Base-by-base conservation (phyloP, 1,140 invertebrate genomes). In the Lithobius niger region DNA sequence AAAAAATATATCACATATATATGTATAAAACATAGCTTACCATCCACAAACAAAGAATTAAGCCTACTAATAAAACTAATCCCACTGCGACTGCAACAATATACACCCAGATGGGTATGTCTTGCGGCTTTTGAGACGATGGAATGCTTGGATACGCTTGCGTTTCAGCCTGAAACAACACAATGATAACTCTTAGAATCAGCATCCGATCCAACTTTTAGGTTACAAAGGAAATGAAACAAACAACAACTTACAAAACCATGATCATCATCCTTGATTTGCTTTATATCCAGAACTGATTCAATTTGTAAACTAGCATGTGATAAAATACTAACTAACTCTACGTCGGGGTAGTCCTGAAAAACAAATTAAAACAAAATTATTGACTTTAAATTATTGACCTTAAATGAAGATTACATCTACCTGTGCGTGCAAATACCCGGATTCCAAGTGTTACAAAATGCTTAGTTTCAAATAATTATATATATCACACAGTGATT, bases 51-150 rank as follows among this genome's bases (percentile, higher is more conserved):
- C 82, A 68, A 21, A 86, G 72, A n/a, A 83, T 83, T 26, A 92
- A 70, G 0, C 88, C 61, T 6, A 88, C 76, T 22, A 94, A 72
- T 1, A 93, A 70, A 56, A 92, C 67, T 16, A 94, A 66, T 19
- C 90, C 90, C 1, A 80, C 80, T 48, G 87, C 74, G 24, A 87
- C 78, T 27, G 86, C 82, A 2, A 87, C 71, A 54, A 90, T 81
- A 47, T 89, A 88, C 44, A 91, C 82, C 83, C 87, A 91, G 47
- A 85, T 72, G 2, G 85, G 83, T 1, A 88, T 77, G 13, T 79
- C 76, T 60, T 82, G 81, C 24, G 78, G 76, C 53, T 75, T 74
- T 59, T 76, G 74, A 49, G 80, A 80, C 56, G 83, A 79, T 36
- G 79, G 69, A 42, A 84, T 68, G 67, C 86, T 83, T 21, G 88